These are phyloP conservation scores for Hydra vulgaris DNA, from an alignment of 30 jellyfish, hydroid and myxozoan genomes.

Conservation along the genomic window DNA sequence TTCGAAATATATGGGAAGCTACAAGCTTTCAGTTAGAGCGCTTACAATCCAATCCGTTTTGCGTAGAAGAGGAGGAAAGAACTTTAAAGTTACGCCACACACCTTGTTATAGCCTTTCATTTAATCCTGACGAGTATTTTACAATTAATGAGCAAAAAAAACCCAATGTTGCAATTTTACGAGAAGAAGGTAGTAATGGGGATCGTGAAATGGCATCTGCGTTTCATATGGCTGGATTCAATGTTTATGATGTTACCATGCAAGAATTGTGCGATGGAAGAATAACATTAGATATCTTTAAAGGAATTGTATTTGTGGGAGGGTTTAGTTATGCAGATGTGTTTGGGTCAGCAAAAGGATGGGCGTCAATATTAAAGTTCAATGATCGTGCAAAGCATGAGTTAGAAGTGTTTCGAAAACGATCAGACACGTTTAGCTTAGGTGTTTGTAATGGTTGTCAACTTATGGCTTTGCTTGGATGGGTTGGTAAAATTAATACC, in stretches of 20 bases:
- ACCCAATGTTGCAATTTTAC: slow-evolving; percentile 56
- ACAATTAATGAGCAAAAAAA: not conserved
- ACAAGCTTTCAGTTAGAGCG: slow-evolving; percentile 73
- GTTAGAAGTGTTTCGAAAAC: slow-evolving; percentile 48
- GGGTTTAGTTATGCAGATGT: slow-evolving; percentile 92
- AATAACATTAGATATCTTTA: slow-evolving; percentile 30
- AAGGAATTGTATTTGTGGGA: slow-evolving; percentile 77
- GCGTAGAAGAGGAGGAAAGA: slow-evolving; percentile 53
- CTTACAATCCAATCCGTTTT: slow-evolving; percentile 46
- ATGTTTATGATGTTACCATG: slow-evolving; percentile 82
- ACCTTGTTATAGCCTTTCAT: slow-evolving; percentile 33
- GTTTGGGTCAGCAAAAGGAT: slow-evolving; percentile 88
- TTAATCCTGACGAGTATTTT: slow-evolving; percentile 26
- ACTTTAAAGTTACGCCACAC: slow-evolving; percentile 25
- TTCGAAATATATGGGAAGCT: slow-evolving; percentile 70
- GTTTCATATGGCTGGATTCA: slow-evolving; percentile 63
- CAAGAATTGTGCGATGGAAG: slow-evolving; percentile 46
- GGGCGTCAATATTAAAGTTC: slow-evolving; percentile 70
- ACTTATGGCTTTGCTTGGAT: slow-evolving; percentile 65
- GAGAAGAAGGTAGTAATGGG: slow-evolving; percentile 93
- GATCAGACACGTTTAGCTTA: slow-evolving; percentile 72
- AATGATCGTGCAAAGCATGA: slow-evolving; percentile 43
- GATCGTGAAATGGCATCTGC: slow-evolving; percentile 82
- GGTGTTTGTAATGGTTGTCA: slow-evolving; percentile 97
- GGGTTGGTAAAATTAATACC: slow-evolving; percentile 44